Percentiles rank a stretch among this genome's conserved stretches.
Conservation (phyloP, 2,113 vertebrate species). For the Penelope pileata region DNA sequence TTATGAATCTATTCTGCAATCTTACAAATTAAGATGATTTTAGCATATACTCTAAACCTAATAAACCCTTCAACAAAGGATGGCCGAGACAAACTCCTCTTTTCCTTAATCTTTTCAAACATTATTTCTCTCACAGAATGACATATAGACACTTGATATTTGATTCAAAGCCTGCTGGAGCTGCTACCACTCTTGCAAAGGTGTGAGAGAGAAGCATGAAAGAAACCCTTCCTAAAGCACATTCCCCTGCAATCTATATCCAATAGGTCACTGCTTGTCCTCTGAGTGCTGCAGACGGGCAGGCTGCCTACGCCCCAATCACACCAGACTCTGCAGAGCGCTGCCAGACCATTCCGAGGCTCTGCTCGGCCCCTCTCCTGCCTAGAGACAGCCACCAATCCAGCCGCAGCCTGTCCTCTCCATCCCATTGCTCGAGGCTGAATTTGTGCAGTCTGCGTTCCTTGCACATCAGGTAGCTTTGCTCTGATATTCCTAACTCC, state of each 20-base stretch:
- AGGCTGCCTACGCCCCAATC: background rate
- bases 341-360: background rate
- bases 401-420: background rate
- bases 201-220: background rate
- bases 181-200: background rate
- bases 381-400: background rate
- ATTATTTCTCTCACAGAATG: background rate
- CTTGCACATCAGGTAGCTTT: background rate
- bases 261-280: background rate
- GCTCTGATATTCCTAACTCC: background rate
- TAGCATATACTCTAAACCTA: background rate
- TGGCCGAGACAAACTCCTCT: background rate
- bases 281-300: background rate
- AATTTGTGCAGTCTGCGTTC: slow-evolving; percentile 2
- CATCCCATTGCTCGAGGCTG: background rate
- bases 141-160: background rate
- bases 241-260: background rate
- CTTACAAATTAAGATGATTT: background rate
- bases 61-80: background rate
- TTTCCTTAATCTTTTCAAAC: background rate
- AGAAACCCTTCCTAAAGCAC: background rate
- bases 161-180: background rate
- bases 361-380: background rate
- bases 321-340: fast-evolving
- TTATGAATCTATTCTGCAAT: background rate